phyloP scores from a whole-genome alignment of 64 coral and sea anemone genomes.

The Acropora tenuis region DNA sequence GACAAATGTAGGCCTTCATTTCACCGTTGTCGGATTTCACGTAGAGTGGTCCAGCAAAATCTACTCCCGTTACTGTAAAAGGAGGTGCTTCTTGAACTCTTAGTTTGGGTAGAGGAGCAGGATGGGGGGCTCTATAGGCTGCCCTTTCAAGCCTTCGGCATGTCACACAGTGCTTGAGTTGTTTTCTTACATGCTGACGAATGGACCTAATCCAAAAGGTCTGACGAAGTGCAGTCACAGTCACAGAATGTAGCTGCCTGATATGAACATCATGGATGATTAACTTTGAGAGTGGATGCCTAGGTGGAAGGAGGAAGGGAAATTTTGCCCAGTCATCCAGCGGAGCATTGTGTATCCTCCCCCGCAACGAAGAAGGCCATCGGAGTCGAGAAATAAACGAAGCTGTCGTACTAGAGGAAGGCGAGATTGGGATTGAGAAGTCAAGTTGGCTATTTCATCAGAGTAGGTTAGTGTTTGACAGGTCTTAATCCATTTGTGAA shows the following conservation, averaged over 20 bases:
- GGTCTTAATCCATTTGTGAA: conserved; percentile 35
- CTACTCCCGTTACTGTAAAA: conserved; percentile 65
- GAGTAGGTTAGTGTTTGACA: conserved; percentile 43
- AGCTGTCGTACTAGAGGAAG: conserved; percentile 56
- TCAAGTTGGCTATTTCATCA: conserved; percentile 52
- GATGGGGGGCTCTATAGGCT: conserved; percentile 24
- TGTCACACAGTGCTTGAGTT: conserved; percentile 50
- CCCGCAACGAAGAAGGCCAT: conserved; percentile 56
- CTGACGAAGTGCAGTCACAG: conserved; percentile 70
- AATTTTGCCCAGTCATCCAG: conserved; percentile 54
- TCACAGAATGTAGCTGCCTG: conserved; percentile 64
- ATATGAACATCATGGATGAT: conserved; percentile 36
- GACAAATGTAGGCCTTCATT: conserved; percentile 40
- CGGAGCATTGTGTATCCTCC: conserved; percentile 57
- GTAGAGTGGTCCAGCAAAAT: conserved; percentile 44
- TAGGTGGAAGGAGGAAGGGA: conserved; percentile 55
- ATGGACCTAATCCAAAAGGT: conserved; percentile 56
- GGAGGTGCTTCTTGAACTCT: conserved; percentile 53
- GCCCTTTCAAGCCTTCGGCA: conserved; percentile 42
- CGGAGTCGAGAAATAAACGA: conserved; percentile 34
- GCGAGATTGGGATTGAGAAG: conserved; percentile 3
- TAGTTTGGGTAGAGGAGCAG: conserved; percentile 52
- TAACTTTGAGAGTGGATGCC: conserved; percentile 43
- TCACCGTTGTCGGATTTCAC: conserved; percentile 4
- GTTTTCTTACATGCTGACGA: conserved; percentile 43